Conservation (phyloP, 2,888 invertebrate species). For the Phalera bucephala region DNA sequence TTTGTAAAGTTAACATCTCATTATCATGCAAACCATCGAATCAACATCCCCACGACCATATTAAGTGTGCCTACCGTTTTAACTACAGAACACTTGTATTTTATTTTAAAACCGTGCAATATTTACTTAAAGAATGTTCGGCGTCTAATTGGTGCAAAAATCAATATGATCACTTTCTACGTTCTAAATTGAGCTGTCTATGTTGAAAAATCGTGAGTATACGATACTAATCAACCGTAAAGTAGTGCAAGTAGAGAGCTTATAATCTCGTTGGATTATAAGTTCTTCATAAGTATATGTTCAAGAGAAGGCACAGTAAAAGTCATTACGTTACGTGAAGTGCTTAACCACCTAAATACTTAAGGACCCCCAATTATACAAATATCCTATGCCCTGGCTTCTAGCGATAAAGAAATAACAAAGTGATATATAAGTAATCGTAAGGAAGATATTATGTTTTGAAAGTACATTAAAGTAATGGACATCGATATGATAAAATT, state of each 20-base stretch:
- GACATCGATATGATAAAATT: too few relatives aligned
- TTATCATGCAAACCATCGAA: slow-evolving; percentile 20
- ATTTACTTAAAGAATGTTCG: slow-evolving; percentile 24
- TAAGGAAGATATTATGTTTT: too few relatives aligned
- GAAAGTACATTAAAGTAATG: too few relatives aligned
- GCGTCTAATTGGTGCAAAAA: slow-evolving; percentile 37
- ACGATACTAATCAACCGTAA: slow-evolving; percentile 36
- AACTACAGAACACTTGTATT: slow-evolving; percentile 16
- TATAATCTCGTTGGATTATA: too few relatives aligned
- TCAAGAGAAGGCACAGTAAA: too few relatives aligned
- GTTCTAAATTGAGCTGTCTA: slow-evolving; percentile 47
- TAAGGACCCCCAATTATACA: too few relatives aligned
- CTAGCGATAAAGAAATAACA: too few relatives aligned
- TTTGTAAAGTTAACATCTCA: slow-evolving; percentile 20
- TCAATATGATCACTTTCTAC: slow-evolving; percentile 58
- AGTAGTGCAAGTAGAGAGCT: slow-evolving; percentile 24
- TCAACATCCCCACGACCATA: slow-evolving; percentile 26
- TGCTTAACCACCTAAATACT: too few relatives aligned
- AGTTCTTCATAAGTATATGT: too few relatives aligned
- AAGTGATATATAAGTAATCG: too few relatives aligned
- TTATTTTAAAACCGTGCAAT: slow-evolving; percentile 30
- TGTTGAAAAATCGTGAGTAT: slow-evolving; percentile 21
- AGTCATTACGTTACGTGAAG: too few relatives aligned
- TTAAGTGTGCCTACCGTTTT: slow-evolving; percentile 23
- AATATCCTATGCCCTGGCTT: too few relatives aligned